Evolutionary conservation across 2,888 invertebrate species (phyloP).

Genomic region (Lycophotia porphyrea): DNA sequence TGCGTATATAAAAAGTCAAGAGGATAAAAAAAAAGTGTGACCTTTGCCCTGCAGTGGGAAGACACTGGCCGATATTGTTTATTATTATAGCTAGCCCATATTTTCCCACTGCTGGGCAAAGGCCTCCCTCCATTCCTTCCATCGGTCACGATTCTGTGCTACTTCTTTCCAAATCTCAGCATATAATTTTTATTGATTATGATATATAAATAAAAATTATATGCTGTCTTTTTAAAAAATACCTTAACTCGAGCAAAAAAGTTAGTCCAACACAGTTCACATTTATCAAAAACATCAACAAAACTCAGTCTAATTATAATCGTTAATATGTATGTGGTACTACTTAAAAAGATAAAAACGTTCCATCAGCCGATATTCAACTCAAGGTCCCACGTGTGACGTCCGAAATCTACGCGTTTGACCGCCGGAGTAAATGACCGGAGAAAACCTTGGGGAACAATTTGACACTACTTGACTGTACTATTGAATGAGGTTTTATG

Average conservation of each 20-base stretch:
- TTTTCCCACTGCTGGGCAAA: too few relatives aligned
- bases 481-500: background rate
- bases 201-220: too few relatives aligned
- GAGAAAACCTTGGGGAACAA: slow-evolving; percentile 18
- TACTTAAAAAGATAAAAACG: background rate
- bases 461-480: background rate
- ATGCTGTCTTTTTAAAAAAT: too few relatives aligned
- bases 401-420: slow-evolving; percentile 1
- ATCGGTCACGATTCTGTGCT: too few relatives aligned
- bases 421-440: slow-evolving; percentile 33
- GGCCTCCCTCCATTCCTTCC: too few relatives aligned
- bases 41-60: background rate
- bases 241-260: background rate
- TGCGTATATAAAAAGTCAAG: background rate
- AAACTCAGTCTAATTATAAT: background rate
- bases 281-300: background rate
- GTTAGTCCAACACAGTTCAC: background rate
- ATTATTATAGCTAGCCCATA: too few relatives aligned
- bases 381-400: slow-evolving; percentile 30
- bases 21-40: background rate
- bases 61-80: background rate
- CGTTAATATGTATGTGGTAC: background rate
- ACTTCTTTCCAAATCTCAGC: too few relatives aligned
- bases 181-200: too few relatives aligned
- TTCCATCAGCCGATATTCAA: slow-evolving; percentile 6